These are phyloP conservation scores for Gymnocephalus cernua DNA, from an alignment of 2,113 vertebrate species.

Conservation along the genomic window DNA sequence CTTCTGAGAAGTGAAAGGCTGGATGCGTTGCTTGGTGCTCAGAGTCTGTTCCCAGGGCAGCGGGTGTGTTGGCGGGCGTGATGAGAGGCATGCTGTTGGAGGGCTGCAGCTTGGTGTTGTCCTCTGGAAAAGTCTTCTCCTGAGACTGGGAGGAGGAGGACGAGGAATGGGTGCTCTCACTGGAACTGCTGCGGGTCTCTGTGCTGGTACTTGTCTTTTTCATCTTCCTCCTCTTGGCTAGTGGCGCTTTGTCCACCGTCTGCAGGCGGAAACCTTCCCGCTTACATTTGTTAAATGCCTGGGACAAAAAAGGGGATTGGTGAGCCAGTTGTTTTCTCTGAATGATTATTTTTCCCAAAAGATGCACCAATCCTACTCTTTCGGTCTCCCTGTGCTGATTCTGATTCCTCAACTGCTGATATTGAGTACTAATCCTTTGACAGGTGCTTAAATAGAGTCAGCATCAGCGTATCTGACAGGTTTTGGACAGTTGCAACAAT, in stretches of 20 bases:
- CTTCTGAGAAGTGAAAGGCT: slow-evolving; percentile 80
- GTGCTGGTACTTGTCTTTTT: slow-evolving; percentile 99
- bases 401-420: neutral
- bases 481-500: neutral
- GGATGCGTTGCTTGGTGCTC: slow-evolving; percentile 70
- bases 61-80: slow-evolving; percentile 68
- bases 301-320: slow-evolving; percentile 10
- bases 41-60: slow-evolving; percentile 61
- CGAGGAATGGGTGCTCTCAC: slow-evolving; percentile 96
- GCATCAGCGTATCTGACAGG: neutral
- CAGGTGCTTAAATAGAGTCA: neutral
- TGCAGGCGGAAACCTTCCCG: slow-evolving; percentile 98
- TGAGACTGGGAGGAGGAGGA: slow-evolving; percentile 93
- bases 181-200: slow-evolving; percentile 97
- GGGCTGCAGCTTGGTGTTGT: slow-evolving; percentile 70
- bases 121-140: slow-evolving; percentile 86
- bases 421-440: neutral
- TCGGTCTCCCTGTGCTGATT: neutral
- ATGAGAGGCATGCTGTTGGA: slow-evolving; percentile 61
- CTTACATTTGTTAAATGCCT: slow-evolving; percentile 99
- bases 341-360: neutral
- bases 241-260: slow-evolving; percentile 91
- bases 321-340: neutral
- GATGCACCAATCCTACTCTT: neutral
- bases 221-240: slow-evolving; percentile 97